phyloP scores from a whole-genome alignment of 2,797 vertebrate species.

The Sebastes cheni region DNA sequence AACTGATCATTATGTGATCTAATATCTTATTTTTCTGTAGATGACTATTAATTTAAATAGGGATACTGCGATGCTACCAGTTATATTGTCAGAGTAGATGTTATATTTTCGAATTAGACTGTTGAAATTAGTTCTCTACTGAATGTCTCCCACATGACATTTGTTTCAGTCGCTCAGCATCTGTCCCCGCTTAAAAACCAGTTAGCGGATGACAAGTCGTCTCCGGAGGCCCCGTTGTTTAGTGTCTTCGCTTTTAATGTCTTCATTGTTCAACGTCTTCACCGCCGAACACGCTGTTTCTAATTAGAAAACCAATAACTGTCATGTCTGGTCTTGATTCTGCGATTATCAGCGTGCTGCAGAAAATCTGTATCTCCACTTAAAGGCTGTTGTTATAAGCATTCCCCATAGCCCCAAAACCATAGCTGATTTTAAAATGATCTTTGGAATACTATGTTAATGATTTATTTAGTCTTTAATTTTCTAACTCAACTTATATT shows the following conservation, averaged over 20 bases:
- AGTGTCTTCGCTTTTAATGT: slow-evolving; percentile 45
- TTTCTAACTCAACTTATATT: background rate
- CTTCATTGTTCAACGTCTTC: slow-evolving; percentile 47
- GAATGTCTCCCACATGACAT: slow-evolving; percentile 18
- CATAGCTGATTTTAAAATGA: slow-evolving; percentile 1
- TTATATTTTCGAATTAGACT: slow-evolving; percentile 6
- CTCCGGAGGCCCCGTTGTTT: slow-evolving; percentile 34
- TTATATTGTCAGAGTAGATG: background rate
- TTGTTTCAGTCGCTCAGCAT: slow-evolving; percentile 34
- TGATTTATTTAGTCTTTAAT: background rate
- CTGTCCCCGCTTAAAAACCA: slow-evolving; percentile 46
- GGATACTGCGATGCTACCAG: background rate
- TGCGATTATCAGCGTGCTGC: slow-evolving; percentile 25
- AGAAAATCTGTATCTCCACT: slow-evolving; percentile 18
- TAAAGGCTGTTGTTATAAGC: background rate
- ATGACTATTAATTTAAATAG: background rate
- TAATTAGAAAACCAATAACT: slow-evolving; percentile 61
- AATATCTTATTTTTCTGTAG: background rate
- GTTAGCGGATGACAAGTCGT: slow-evolving; percentile 34
- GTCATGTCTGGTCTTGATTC: slow-evolving; percentile 33
- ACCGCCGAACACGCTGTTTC: slow-evolving; percentile 50
- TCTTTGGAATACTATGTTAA: background rate
- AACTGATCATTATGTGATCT: background rate
- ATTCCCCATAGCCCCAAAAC: slow-evolving; percentile 2
- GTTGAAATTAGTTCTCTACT: background rate